Conservation (phyloP, 2,888 invertebrate genomes). For the Chrysopilus asiliformis region DNA sequence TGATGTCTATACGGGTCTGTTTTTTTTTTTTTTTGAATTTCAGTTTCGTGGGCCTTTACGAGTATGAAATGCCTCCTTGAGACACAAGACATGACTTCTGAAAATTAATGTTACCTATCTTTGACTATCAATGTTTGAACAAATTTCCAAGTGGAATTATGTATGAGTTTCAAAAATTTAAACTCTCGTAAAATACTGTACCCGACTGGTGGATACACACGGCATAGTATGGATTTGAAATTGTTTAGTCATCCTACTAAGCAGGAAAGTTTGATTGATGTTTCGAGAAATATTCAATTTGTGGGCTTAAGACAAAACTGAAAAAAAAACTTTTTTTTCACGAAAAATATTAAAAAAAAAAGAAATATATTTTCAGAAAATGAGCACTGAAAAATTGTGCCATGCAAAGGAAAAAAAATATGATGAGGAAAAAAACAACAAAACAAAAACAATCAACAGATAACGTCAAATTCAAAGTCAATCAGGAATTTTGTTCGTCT, state of each 20-base stretch:
- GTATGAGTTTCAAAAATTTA: slow-evolving; percentile 4
- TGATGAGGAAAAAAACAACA: too few species aligned
- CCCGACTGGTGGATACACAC: not conserved
- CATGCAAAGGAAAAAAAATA: too few species aligned
- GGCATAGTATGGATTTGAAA: slow-evolving; percentile 5
- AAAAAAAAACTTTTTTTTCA: too few species aligned
- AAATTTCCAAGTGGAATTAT: slow-evolving; percentile 6
- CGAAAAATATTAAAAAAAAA: too few species aligned
- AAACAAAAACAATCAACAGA: too few species aligned
- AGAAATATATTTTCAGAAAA: too few species aligned
- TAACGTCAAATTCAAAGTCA: too few species aligned
- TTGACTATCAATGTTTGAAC: slow-evolving; percentile 4
- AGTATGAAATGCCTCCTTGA: slow-evolving; percentile 7
- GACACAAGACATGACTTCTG: slow-evolving; percentile 9
- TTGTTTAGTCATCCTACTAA: slow-evolving; percentile 7
- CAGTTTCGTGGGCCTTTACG: too few species aligned
- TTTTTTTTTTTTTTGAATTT: too few species aligned
- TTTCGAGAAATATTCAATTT: slow-evolving; percentile 11
- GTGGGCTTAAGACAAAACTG: slow-evolving; percentile 4
- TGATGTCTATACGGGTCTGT: too few species aligned
- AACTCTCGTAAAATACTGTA: not conserved
- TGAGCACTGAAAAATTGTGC: too few species aligned
- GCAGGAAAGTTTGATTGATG: slow-evolving; percentile 8
- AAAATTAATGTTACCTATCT: slow-evolving; percentile 8
- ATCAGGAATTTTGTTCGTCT: too few species aligned